These are phyloP conservation scores for Lypha dubia DNA, from an alignment of 2,888 invertebrate genomes.

Conservation along the genomic window DNA sequence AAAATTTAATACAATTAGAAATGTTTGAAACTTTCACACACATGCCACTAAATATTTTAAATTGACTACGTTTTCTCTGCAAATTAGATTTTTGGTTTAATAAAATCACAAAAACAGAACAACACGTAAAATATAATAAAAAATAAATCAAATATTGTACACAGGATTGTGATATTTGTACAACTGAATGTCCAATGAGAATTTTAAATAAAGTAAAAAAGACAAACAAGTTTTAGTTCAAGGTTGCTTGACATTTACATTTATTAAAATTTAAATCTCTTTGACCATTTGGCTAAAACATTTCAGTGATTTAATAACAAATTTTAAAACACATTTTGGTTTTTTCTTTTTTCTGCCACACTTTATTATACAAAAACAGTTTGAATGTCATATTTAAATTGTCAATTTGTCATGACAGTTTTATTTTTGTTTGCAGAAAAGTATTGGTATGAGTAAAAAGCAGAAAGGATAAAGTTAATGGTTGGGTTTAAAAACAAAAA, in stretches of 20 bases:
- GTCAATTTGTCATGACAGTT: conserved; percentile 66
- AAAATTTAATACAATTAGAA: not conserved
- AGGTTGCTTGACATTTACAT: conserved; percentile 36
- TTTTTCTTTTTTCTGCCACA: too few relatives aligned
- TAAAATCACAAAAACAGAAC: not conserved
- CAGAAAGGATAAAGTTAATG: too few relatives aligned
- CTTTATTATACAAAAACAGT: not conserved
- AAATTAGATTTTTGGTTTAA: not conserved
- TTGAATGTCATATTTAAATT: conserved; percentile 50
- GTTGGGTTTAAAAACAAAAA: too few relatives aligned
- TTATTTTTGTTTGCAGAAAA: conserved; percentile 53
- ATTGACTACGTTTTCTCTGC: not conserved
- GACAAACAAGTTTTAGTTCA: conserved; percentile 37
- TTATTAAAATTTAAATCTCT: conserved; percentile 60
- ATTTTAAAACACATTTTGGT: conserved; percentile 11
- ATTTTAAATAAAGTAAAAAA: not conserved
- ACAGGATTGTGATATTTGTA: conserved; percentile 4
- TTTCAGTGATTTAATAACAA: conserved; percentile 46
- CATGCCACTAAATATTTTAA: conserved; percentile 20
- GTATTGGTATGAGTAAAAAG: not conserved
- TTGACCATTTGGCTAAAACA: conserved; percentile 53
- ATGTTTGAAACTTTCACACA: conserved; percentile 18
- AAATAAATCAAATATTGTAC: not conserved
- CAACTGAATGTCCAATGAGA: not conserved
- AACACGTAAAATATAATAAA: too few relatives aligned